phyloP scores from a whole-genome alignment of 2,888 invertebrate genomes.

The Calameuta filiformis region DNA sequence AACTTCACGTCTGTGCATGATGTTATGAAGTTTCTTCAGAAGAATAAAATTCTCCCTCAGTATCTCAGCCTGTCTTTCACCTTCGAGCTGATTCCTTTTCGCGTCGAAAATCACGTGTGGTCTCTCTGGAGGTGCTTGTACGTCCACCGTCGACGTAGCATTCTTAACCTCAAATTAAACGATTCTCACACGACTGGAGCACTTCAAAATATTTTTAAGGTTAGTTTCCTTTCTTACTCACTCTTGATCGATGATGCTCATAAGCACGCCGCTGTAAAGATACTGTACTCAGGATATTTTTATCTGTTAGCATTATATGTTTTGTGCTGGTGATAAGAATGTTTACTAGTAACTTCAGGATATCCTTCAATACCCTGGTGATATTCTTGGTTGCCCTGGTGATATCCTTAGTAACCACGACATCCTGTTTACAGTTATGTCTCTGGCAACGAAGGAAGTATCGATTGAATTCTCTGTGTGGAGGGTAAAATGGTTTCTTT shows the following conservation, averaged over 20 bases:
- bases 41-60: constrained; percentile 58
- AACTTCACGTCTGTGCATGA: constrained; percentile 49
- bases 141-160: constrained; percentile 53
- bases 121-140: constrained; percentile 49
- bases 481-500: not conserved
- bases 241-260: constrained; percentile 52
- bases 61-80: constrained; percentile 55
- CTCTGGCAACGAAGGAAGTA: not conserved
- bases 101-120: constrained; percentile 55
- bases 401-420: not conserved
- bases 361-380: not conserved
- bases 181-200: not conserved
- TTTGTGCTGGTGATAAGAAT: not conserved
- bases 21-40: constrained; percentile 51
- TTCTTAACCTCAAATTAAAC: constrained; percentile 43
- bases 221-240: constrained; percentile 27
- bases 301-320: not conserved
- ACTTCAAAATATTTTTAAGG: not conserved
- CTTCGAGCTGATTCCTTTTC: constrained; percentile 54
- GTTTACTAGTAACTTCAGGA: not conserved
- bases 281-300: constrained; percentile 7
- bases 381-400: not conserved
- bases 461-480: not conserved
- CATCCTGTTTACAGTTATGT: not conserved
- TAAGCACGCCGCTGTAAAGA: constrained; percentile 47